phyloP scores from a whole-genome alignment of 1,140 invertebrate genomes.

The Drosophila orena region DNA sequence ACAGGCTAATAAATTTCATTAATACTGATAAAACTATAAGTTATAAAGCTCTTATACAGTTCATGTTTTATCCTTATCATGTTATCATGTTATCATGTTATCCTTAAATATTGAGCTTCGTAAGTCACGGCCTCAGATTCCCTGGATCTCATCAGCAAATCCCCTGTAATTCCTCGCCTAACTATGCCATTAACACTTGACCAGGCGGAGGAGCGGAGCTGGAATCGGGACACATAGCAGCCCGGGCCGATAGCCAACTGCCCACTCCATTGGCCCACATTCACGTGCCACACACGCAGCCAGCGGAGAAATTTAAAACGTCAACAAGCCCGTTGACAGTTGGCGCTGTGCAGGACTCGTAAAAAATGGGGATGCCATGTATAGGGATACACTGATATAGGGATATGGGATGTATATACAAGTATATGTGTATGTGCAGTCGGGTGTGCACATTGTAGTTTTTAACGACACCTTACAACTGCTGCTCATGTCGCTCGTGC shows the following conservation, averaged over 20 bases:
- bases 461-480: conserved; percentile 72
- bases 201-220: conserved; percentile 13
- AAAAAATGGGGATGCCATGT: conserved; percentile 33
- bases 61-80: too few relatives aligned
- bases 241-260: conserved; percentile 29
- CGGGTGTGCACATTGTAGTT: conserved; percentile 56
- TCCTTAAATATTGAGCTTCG: not conserved
- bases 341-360: conserved; percentile 70
- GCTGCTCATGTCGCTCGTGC: conserved; percentile 56
- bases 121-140: not conserved
- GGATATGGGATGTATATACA: conserved; percentile 3
- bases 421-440: conserved; percentile 14
- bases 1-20: not conserved
- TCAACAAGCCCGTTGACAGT: conserved; percentile 68
- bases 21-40: too few relatives aligned
- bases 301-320: conserved; percentile 47
- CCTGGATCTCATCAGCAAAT: conserved; percentile 13
- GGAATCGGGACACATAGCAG: conserved; percentile 20
- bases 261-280: not conserved
- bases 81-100: too few relatives aligned
- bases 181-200: conserved; percentile 59
- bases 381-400: conserved; percentile 10
- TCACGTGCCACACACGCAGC: conserved; percentile 33
- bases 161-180: conserved; percentile 34
- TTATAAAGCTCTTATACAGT: too few relatives aligned